phyloP scores from a whole-genome alignment of 2,113 vertebrate genomes.

The Odontesthes bonariensis region DNA sequence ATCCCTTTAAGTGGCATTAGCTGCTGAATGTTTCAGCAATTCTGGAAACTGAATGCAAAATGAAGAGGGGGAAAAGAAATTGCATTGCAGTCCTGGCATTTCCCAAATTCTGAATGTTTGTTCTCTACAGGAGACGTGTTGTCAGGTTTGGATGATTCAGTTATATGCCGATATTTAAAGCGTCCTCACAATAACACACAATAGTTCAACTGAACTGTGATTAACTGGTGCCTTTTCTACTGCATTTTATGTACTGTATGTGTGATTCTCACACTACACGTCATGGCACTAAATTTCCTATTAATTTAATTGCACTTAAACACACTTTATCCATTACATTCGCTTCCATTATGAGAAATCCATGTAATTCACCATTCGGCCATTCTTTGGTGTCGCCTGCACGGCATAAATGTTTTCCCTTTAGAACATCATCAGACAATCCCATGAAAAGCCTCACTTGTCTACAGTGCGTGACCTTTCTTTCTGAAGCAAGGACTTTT shows the following conservation, averaged over 20 bases:
- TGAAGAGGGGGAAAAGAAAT: not conserved
- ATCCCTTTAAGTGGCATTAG: not conserved
- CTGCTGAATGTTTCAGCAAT: not conserved
- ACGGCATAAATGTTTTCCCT: constrained; percentile 5
- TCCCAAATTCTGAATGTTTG: not conserved
- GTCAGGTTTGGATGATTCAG: not conserved
- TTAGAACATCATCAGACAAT: constrained; percentile 2
- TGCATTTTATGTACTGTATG: constrained; percentile 3
- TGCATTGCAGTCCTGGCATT: not conserved
- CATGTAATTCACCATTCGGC: constrained; percentile 9
- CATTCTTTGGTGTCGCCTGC: constrained; percentile 45
- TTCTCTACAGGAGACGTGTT: not conserved
- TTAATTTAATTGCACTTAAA: constrained; percentile 53
- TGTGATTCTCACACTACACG: not conserved
- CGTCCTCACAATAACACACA: not conserved
- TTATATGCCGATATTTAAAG: not conserved
- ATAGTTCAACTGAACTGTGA: not conserved
- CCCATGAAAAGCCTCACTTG: not conserved
- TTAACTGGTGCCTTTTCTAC: not conserved
- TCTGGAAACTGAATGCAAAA: constrained; percentile 2
- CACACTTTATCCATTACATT: constrained; percentile 13
- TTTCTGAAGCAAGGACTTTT: constrained; percentile 4
- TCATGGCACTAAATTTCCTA: not conserved
- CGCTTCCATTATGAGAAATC: constrained; percentile 7
- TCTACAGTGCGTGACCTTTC: not conserved